phyloP scores from a whole-genome alignment of 2,888 invertebrate species.

The Drosophila histrio region DNA sequence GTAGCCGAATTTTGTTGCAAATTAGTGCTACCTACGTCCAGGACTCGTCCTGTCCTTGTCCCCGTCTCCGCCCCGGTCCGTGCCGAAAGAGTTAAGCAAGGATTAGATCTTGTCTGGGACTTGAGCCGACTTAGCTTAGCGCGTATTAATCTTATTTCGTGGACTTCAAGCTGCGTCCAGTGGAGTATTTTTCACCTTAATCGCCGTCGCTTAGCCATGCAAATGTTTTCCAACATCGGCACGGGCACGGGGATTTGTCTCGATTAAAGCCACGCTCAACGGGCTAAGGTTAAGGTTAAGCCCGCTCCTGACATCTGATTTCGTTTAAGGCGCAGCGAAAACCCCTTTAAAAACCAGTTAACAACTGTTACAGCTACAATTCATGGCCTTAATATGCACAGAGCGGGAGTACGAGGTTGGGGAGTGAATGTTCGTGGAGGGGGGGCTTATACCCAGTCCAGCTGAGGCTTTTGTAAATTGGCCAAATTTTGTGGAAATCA shows the following conservation, averaged over 20 bases:
- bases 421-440: too few relatives aligned
- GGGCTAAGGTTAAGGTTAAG: slow-evolving; percentile 35
- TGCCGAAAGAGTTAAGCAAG: slow-evolving; percentile 71
- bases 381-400: too few relatives aligned
- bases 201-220: slow-evolving; percentile 76
- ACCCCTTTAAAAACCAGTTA: slow-evolving; percentile 9
- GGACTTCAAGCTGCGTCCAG: slow-evolving; percentile 43
- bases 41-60: slow-evolving; percentile 29
- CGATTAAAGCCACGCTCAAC: slow-evolving; percentile 49
- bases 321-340: slow-evolving; percentile 35
- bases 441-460: not conserved
- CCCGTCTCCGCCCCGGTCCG: slow-evolving; percentile 1
- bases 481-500: slow-evolving; percentile 81
- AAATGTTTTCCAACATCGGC: slow-evolving; percentile 75
- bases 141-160: slow-evolving; percentile 72
- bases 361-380: slow-evolving; percentile 20
- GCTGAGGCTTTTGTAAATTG: slow-evolving; percentile 59
- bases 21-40: slow-evolving; percentile 80
- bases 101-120: slow-evolving; percentile 55
- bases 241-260: slow-evolving; percentile 50
- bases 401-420: too few relatives aligned
- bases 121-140: slow-evolving; percentile 62
- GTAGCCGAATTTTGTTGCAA: slow-evolving; percentile 75
- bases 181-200: slow-evolving; percentile 52
- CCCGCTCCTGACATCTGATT: slow-evolving; percentile 62